phyloP scores from a whole-genome alignment of 1,140 invertebrate species.

The Homalodisca vitripennis region DNA sequence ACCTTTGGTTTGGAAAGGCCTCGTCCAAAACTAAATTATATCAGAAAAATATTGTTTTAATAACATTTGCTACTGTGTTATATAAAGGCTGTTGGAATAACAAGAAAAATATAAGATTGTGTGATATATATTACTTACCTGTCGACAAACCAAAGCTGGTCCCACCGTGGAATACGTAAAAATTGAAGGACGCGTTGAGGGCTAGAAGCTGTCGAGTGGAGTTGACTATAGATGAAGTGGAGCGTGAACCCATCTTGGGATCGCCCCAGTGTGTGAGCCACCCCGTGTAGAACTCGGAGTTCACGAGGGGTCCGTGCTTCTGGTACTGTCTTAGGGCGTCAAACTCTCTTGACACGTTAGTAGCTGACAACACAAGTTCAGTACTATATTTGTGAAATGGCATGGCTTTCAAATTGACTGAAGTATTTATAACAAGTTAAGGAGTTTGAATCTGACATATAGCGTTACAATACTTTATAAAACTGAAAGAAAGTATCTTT shows the following conservation, averaged over 20 bases:
- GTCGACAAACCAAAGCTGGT: conserved; percentile 69
- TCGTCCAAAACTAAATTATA: too few species aligned
- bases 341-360: conserved; percentile 49
- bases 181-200: conserved; percentile 57
- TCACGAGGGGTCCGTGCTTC: conserved; percentile 69
- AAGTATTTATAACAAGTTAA: not conserved
- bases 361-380: conserved; percentile 8
- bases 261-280: conserved; percentile 87
- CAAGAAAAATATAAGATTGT: too few species aligned
- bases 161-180: conserved; percentile 73
- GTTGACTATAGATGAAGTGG: conserved; percentile 52
- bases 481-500: conserved; percentile 4
- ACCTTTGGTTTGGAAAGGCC: too few species aligned
- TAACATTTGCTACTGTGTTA: too few species aligned
- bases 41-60: too few species aligned
- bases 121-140: too few species aligned
- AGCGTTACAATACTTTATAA: not conserved
- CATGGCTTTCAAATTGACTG: not conserved
- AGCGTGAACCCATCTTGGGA: conserved; percentile 54
- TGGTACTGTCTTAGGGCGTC: conserved; percentile 53
- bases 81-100: too few species aligned
- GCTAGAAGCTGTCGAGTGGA: conserved; percentile 65
- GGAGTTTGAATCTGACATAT: not conserved
- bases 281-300: conserved; percentile 89
- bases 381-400: not conserved